phyloP scores from a whole-genome alignment of 2,888 invertebrate genomes.

The Diarsia mendica region DNA sequence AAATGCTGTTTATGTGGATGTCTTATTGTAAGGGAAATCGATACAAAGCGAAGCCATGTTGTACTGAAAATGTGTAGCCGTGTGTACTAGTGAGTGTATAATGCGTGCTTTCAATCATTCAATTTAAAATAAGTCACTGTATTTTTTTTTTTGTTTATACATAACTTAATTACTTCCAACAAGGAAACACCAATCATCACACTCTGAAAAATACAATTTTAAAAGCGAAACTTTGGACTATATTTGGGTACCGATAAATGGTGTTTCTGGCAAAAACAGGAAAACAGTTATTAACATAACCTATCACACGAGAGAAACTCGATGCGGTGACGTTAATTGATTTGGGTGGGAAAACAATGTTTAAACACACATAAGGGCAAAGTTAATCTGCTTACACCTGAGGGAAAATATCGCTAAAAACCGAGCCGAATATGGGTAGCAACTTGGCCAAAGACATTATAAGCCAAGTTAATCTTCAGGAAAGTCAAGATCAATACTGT shows the following conservation, averaged over 20 bases:
- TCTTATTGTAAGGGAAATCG: too few relatives aligned
- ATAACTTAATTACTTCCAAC: background rate
- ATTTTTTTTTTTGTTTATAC: too few relatives aligned
- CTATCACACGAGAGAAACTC: background rate
- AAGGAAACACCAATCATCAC: background rate
- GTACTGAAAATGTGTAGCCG: too few relatives aligned
- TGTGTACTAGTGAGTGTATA: background rate
- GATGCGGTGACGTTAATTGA: slow-evolving; percentile 41
- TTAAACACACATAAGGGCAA: too few relatives aligned
- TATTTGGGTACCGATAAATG: background rate
- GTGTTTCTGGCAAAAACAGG: slow-evolving; percentile 3
- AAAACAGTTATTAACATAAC: slow-evolving; percentile 16
- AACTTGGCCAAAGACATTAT: too few relatives aligned
- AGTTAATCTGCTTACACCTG: slow-evolving; percentile 32
- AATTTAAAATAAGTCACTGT: background rate
- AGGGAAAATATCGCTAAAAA: too few relatives aligned
- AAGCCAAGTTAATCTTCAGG: too few relatives aligned
- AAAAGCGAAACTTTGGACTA: background rate
- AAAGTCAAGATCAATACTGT: too few relatives aligned
- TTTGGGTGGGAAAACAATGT: slow-evolving; percentile 30
- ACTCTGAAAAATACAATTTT: slow-evolving; percentile 2
- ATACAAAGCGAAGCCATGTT: too few relatives aligned
- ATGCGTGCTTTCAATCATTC: background rate
- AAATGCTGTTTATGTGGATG: too few relatives aligned
- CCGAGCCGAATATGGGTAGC: too few relatives aligned